These are phyloP conservation scores for roundworm (Caenorhabditis elegans) DNA, from an alignment of 1,140 invertebrate species.

Conservation along the genomic window WBcel235 BX284602.5:6200501-6201000, in stretches of 20 bases:
- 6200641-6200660: no score
- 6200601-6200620: background rate
- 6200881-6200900: background rate
- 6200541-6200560: background rate
- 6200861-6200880: background rate
- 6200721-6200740: background rate
- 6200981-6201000: background rate
- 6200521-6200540: background rate
- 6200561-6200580: background rate
- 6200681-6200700: no score
- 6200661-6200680: background rate
- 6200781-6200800: no score
- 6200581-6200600: background rate
- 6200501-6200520: background rate
- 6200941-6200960: background rate
- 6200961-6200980: background rate
- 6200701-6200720: background rate
- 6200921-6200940: background rate
- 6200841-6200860: background rate
- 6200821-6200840: background rate
- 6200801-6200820: background rate
- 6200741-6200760: background rate
- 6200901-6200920: background rate
- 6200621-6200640: background rate
- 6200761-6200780: background rate